Evolutionary conservation across 2,888 invertebrate species (phyloP).

Genomic region (Ernsta delagoae): DNA sequence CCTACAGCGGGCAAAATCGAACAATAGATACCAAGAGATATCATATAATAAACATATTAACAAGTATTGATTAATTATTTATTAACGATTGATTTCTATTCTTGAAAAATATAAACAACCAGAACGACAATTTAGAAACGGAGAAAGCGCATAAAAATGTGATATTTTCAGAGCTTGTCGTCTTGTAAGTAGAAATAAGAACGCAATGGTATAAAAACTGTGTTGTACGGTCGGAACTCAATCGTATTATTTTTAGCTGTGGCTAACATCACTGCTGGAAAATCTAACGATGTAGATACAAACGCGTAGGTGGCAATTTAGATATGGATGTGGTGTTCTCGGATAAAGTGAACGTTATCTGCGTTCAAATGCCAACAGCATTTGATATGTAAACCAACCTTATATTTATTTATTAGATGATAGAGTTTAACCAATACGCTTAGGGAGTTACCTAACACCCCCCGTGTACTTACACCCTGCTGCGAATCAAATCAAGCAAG

Average conservation of each 20-base stretch:
- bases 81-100: no score
- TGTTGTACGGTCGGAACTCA: slow-evolving; percentile 22
- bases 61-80: no score
- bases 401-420: neutral
- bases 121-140: no score
- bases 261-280: slow-evolving; percentile 40
- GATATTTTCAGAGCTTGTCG: neutral
- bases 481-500: no score
- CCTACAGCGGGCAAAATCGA: neutral
- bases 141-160: neutral
- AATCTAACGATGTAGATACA: slow-evolving; percentile 32
- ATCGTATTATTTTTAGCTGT: slow-evolving; percentile 44
- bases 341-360: neutral
- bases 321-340: slow-evolving; percentile 14
- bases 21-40: neutral
- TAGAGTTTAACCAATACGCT: no score
- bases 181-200: neutral
- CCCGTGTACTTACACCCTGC: no score
- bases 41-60: neutral
- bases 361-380: neutral
- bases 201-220: neutral
- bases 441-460: no score
- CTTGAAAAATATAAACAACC: no score
- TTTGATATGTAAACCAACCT: neutral
- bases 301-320: slow-evolving; percentile 28